phyloP scores from a whole-genome alignment of 2,888 invertebrate species.

The Daptonema setosum region DNA sequence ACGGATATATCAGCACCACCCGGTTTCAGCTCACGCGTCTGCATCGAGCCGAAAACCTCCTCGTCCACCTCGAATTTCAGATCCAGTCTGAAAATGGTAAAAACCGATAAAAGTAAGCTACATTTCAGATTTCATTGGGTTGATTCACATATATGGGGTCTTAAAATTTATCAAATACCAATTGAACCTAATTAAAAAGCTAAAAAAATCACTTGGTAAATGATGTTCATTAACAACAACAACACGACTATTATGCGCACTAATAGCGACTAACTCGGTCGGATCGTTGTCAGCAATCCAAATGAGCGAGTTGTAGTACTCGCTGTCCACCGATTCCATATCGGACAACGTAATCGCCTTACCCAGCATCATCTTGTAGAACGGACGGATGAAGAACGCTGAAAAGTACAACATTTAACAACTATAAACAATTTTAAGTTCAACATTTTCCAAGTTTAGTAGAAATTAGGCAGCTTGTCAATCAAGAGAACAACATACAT shows the following conservation, averaged over 20 bases:
- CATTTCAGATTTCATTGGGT: no score
- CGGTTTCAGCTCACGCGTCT: slow-evolving; percentile 68
- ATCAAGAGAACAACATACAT: neutral
- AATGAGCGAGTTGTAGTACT: slow-evolving; percentile 87
- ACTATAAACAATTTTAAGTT: neutral
- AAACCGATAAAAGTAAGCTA: no score
- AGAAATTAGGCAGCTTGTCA: neutral
- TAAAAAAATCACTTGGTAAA: no score
- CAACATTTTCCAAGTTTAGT: neutral
- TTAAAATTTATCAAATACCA: no score
- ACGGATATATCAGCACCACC: slow-evolving; percentile 71
- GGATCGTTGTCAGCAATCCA: slow-evolving; percentile 92
- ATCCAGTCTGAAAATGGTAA: no score
- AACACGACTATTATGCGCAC: no score
- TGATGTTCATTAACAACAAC: no score
- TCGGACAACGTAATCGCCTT: slow-evolving; percentile 79
- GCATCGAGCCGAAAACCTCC: slow-evolving; percentile 72
- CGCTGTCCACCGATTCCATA: slow-evolving; percentile 96
- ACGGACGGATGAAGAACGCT: slow-evolving; percentile 97
- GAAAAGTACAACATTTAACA: slow-evolving; percentile 20
- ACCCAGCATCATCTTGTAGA: slow-evolving; percentile 98
- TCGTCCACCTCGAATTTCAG: slow-evolving; percentile 88
- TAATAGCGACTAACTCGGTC: no score
- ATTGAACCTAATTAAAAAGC: no score
- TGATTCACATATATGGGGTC: no score